Percentiles rank a stretch among this genome's conserved stretches.
phyloP scores from a whole-genome alignment of 2,797 vertebrate genomes.

The Discoglossus pictus region DNA sequence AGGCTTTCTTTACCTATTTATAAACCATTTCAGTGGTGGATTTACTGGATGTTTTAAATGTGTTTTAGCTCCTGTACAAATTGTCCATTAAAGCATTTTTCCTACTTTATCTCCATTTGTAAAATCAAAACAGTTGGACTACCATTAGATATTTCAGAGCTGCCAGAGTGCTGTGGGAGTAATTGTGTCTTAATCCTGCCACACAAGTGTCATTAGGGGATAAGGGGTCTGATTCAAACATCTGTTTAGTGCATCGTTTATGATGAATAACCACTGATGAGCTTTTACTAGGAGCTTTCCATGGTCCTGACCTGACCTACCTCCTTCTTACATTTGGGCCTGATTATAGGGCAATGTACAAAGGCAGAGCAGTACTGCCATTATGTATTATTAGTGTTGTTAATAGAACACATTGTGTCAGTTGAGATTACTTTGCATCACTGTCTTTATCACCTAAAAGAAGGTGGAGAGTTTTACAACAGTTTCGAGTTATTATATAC shows the following conservation, averaged over 20 bases:
- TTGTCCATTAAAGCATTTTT: slow-evolving; percentile 47
- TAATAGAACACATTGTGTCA: too few relatives aligned
- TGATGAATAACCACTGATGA: slow-evolving; percentile 25
- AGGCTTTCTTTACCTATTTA: too few relatives aligned
- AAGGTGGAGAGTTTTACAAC: too few relatives aligned
- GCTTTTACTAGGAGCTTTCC: slow-evolving; percentile 26
- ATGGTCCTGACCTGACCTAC: slow-evolving; percentile 28
- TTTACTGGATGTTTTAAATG: slow-evolving; percentile 5
- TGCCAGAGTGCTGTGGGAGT: slow-evolving; percentile 32
- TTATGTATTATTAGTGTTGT: too few relatives aligned
- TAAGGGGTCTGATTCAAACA: slow-evolving; percentile 41
- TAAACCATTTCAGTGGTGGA: neutral
- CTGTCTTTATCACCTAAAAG: too few relatives aligned
- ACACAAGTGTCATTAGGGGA: slow-evolving; percentile 40
- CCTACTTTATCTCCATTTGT: slow-evolving; percentile 34
- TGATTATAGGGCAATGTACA: too few relatives aligned
- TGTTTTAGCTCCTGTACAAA: slow-evolving; percentile 24
- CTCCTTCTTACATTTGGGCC: too few relatives aligned
- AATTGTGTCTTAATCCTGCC: slow-evolving; percentile 44
- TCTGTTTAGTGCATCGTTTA: slow-evolving; percentile 27
- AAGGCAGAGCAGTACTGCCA: too few relatives aligned
- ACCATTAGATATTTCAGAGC: slow-evolving; percentile 42
- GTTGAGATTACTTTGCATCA: too few relatives aligned
- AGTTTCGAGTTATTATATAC: too few relatives aligned
- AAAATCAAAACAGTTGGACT: slow-evolving; percentile 36